Conservation (phyloP, 2,113 vertebrate genomes). For the Zapus hudsonius region DNA sequence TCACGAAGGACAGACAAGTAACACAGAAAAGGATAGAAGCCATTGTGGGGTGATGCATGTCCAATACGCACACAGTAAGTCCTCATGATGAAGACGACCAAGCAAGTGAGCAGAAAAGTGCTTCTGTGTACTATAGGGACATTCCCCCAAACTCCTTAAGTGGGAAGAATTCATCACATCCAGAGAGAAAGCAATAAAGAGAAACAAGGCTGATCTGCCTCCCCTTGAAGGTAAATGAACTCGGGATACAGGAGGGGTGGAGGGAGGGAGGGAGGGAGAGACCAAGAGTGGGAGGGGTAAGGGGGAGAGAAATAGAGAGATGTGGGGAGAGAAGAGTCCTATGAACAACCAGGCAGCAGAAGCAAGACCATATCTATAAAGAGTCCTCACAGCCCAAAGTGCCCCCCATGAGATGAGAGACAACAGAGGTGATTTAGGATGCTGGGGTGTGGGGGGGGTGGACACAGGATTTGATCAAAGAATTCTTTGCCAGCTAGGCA, state of each 20-base stretch:
- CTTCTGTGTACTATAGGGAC: background rate
- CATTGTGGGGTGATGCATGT: no score
- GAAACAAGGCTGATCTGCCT: background rate
- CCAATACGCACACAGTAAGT: accelerated
- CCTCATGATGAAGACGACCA: background rate
- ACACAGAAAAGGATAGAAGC: background rate
- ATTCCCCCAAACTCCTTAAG: background rate
- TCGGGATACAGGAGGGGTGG: accelerated
- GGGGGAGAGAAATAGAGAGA: no score
- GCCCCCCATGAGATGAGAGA: no score
- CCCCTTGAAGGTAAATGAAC: no score
- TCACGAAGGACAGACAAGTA: background rate
- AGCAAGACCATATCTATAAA: background rate
- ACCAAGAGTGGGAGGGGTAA: background rate
- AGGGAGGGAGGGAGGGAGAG: background rate
- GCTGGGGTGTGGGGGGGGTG: accelerated
- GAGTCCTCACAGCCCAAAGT: background rate
- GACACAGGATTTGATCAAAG: accelerated
- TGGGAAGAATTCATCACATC: background rate
- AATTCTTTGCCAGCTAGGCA: background rate
- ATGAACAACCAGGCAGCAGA: background rate
- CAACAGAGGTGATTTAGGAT: accelerated
- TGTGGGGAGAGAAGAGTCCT: background rate
- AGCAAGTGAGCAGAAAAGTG: background rate
- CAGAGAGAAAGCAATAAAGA: background rate